phyloP scores from a whole-genome alignment of 2,113 vertebrate species.

The Reinhardtius hippoglossoides region DNA sequence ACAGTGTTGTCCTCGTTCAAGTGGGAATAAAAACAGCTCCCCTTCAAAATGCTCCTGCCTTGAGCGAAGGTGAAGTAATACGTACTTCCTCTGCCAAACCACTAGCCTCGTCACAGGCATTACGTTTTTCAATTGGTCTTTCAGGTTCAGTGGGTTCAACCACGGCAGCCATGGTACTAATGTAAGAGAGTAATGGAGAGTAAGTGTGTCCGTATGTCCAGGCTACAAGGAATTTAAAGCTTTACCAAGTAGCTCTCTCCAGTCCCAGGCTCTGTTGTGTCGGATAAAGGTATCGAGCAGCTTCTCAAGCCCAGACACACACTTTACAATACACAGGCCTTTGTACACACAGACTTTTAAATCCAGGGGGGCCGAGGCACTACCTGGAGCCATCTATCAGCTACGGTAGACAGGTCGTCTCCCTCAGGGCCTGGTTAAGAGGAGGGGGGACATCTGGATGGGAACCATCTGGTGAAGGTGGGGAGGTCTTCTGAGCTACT shows the following conservation, averaged over 20 bases:
- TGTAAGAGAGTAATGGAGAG: constrained; percentile 5
- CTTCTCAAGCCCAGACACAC: constrained; percentile 19
- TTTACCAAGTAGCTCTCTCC: constrained; percentile 21
- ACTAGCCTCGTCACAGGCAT: background rate
- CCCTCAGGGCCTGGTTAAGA: constrained; percentile 61
- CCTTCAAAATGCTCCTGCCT: constrained; percentile 5
- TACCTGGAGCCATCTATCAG: constrained; percentile 74
- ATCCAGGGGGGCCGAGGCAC: constrained; percentile 38
- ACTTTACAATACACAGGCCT: constrained; percentile 41
- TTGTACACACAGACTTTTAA: constrained; percentile 42
- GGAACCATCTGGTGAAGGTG: constrained; percentile 69
- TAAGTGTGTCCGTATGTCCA: constrained; percentile 32
- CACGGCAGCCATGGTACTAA: background rate
- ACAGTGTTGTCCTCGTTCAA: constrained; percentile 35
- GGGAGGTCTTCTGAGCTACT: constrained; percentile 22
- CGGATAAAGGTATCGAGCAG: constrained; percentile 10
- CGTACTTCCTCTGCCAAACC: constrained; percentile 11
- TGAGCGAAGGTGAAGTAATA: constrained; percentile 5
- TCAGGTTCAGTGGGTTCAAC: constrained; percentile 55
- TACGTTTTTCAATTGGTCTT: constrained; percentile 18
- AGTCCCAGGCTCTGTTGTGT: constrained; percentile 20
- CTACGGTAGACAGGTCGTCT: constrained; percentile 60
- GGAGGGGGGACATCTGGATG: constrained; percentile 63
- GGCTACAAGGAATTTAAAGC: constrained; percentile 10
- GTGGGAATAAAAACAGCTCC: constrained; percentile 27